Base-by-base conservation (phyloP, 2,113 vertebrate genomes). In the Parotia lawesii region DNA sequence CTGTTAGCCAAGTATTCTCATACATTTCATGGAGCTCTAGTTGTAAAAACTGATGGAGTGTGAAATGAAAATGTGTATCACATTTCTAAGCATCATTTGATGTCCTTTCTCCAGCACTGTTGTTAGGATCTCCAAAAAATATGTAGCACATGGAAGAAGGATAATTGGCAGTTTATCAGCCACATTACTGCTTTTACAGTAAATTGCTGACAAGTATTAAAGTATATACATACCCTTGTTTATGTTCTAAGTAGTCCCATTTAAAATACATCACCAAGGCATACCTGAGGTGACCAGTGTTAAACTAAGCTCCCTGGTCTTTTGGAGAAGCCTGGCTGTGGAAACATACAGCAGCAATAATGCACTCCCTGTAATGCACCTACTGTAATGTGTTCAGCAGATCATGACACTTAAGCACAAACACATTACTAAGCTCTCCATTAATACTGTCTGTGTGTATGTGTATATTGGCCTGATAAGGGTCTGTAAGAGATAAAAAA, bases 61-160 rank as follows among this genome's bases (percentile, higher is more conserved):
- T 98, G 98, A 98, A 98, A 98, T 98, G 98, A 98, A 98, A 98
- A 98, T 98, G 98, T 98, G 98, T 98, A 98, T 98, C 98, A 95
- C 98, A 98, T 98, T 98, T 98, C 98, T 97, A 97, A 97, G 98
- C 98, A 97, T 98, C 97, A 97, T 98, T 98, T 98, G 96, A 97
- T 98, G 97, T 98, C 98, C 97, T 97, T 97, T 96, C 97, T 97
- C 86, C 80, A 97, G 90, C 87, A 94, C 96, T 97, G 90, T 97
- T 97, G 97, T 97, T 97, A 96, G 91, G 94, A 75, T 88, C 89
- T 91, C 90, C 72, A 85, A 72, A 96, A 96, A 97, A 91, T 94
- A 93, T 78, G 86, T 90, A 96, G 96, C 94, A 94, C 96, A 94
- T 57, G 74, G 97, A 95, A 96, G 93, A 97, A 95, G 96, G 94